These are phyloP conservation scores for Steinernema scapterisci DNA, from an alignment of 2,888 invertebrate genomes.

Conservation along the genomic window DNA sequence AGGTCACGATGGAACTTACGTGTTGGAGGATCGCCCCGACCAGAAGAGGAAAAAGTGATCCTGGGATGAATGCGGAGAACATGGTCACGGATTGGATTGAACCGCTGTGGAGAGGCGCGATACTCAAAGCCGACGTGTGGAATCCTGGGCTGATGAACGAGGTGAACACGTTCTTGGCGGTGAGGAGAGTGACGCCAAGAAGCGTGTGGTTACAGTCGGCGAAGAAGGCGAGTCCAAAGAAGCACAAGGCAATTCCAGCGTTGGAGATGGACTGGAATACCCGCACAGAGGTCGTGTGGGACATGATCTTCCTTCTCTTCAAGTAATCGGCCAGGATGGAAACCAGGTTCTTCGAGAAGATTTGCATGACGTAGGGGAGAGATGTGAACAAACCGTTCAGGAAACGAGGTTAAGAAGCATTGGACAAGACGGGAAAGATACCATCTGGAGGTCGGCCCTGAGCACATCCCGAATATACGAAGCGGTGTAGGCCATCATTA, in stretches of 20 bases:
- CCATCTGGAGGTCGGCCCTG: neutral
- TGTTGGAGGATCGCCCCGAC: conserved; percentile 35
- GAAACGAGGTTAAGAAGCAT: neutral
- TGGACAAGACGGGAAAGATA: neutral
- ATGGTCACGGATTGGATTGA: conserved; percentile 27
- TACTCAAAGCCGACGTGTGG: conserved; percentile 44
- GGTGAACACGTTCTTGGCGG: neutral
- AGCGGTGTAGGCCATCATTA: conserved; percentile 15
- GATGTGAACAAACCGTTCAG: conserved; percentile 52
- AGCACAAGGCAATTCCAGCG: neutral
- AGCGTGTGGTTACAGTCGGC: conserved; percentile 15
- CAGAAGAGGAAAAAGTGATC: conserved; percentile 39
- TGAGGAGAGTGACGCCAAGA: conserved; percentile 8
- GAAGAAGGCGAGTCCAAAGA: conserved; percentile 7
- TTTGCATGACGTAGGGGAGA: conserved; percentile 47
- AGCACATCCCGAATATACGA: neutral
- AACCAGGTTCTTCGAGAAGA: conserved; percentile 47
- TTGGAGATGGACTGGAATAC: conserved; percentile 3
- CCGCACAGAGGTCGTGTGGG: neutral
- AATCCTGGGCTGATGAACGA: conserved; percentile 44
- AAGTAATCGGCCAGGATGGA: conserved; percentile 42
- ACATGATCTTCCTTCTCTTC: conserved; percentile 35
- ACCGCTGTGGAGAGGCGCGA: conserved; percentile 44
- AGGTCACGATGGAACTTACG: neutral
- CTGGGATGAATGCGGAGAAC: conserved; percentile 2